A percentile compares a stretch with the other conserved stretches of the same genome.
Conservation (phyloP, 2,888 invertebrate species). For the Calephelis perditalis region DNA sequence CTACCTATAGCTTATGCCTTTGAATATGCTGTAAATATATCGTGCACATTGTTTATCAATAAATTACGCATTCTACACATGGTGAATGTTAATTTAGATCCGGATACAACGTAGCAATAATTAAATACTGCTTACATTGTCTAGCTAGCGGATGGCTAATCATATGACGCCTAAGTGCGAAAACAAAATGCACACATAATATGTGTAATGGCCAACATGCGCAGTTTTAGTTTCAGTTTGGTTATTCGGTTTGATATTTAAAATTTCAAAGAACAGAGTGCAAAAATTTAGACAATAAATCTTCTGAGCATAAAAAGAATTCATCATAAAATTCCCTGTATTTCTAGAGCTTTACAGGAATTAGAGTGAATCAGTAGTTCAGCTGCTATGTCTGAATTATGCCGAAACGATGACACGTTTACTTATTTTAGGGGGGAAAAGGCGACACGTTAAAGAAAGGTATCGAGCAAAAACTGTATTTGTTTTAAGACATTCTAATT, state of each 20-base stretch:
- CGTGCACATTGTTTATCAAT: background rate
- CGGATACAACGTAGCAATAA: slow-evolving; percentile 10
- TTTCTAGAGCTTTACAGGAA: background rate
- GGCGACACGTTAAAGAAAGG: too few species aligned
- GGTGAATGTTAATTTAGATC: slow-evolving; percentile 9
- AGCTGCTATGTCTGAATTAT: background rate
- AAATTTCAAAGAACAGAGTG: too few species aligned
- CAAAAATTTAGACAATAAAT: background rate
- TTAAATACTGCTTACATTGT: slow-evolving; percentile 12
- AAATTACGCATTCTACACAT: slow-evolving; percentile 10
- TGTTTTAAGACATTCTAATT: too few species aligned
- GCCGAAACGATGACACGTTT: background rate
- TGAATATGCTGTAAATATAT: too few species aligned
- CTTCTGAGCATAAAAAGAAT: background rate
- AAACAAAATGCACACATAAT: background rate
- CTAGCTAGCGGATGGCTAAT: background rate
- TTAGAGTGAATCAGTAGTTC: background rate
- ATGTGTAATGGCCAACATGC: too few species aligned
- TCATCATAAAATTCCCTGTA: background rate
- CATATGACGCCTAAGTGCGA: background rate
- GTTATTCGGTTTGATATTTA: too few species aligned
- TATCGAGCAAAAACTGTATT: too few species aligned
- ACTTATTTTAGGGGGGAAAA: too few species aligned
- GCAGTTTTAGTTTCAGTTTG: too few species aligned
- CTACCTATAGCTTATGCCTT: too few species aligned